These are phyloP conservation scores for Anastrepha ludens DNA, from an alignment of 1,140 invertebrate species.

Conservation along the genomic window DNA sequence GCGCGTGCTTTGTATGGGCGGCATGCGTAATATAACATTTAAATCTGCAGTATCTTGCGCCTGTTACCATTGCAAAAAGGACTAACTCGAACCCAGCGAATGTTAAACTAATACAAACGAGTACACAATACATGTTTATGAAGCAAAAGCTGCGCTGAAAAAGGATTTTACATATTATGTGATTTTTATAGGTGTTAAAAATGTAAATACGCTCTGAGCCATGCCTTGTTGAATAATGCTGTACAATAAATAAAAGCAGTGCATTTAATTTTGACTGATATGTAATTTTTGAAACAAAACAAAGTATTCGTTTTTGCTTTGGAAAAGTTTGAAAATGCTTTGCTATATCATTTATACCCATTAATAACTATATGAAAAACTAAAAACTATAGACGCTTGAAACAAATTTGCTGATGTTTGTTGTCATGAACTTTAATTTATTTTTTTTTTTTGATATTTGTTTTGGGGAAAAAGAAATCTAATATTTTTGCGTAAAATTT, in stretches of 20 bases:
- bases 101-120: not conserved
- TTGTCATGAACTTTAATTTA: too few species aligned
- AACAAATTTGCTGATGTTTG: too few species aligned
- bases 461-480: too few species aligned
- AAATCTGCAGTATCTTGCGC: slow-evolving; percentile 88
- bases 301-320: too few species aligned
- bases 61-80: slow-evolving; percentile 90
- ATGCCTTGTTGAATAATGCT: not conserved
- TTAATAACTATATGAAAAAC: too few species aligned
- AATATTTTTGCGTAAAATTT: too few species aligned
- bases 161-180: not conserved
- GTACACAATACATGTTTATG: not conserved
- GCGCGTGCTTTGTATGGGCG: slow-evolving; percentile 85
- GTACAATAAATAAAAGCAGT: not conserved
- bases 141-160: not conserved
- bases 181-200: slow-evolving; percentile 32
- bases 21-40: slow-evolving; percentile 84
- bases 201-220: slow-evolving; percentile 26
- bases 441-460: too few species aligned
- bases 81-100: slow-evolving; percentile 73
- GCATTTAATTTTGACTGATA: too few species aligned
- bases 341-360: too few species aligned
- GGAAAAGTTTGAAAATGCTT: too few species aligned
- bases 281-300: too few species aligned
- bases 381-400: too few species aligned